Percentiles rank a stretch among this genome's conserved stretches.
Evolutionary conservation across 2,797 vertebrate genomes (phyloP).

Genomic region (Crotalus adamanteus): DNA sequence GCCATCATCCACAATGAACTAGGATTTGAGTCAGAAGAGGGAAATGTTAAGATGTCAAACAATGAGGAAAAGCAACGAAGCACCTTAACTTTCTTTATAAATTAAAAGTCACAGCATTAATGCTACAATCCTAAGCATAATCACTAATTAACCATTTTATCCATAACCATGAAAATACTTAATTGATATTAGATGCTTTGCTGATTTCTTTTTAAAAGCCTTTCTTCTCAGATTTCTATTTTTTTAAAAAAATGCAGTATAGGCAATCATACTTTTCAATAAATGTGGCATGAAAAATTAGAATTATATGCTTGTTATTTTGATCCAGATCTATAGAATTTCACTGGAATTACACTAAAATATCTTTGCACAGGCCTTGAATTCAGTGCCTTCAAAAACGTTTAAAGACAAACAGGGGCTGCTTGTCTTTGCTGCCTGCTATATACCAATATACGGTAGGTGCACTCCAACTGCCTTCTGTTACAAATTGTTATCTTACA

Average conservation of each 20-base stretch:
- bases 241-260: background rate
- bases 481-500: background rate
- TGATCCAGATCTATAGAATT: background rate
- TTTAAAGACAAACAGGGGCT: background rate
- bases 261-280: background rate
- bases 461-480: background rate
- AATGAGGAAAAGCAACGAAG: conserved; percentile 2
- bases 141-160: background rate
- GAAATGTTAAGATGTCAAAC: background rate
- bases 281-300: background rate
- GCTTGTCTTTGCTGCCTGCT: background rate
- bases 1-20: background rate
- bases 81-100: conserved; percentile 33
- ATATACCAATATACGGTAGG: background rate
- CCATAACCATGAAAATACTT: background rate
- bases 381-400: background rate
- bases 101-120: conserved; percentile 7
- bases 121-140: conserved; percentile 38
- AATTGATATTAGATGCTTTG: background rate
- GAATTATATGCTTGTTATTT: background rate
- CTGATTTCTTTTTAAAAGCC: background rate
- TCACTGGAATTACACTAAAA: background rate
- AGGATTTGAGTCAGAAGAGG: background rate
- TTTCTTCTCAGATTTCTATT: background rate
- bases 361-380: background rate